Evolutionary conservation across 2,797 vertebrate species (phyloP).

Genomic region (Vireo griseus): DNA sequence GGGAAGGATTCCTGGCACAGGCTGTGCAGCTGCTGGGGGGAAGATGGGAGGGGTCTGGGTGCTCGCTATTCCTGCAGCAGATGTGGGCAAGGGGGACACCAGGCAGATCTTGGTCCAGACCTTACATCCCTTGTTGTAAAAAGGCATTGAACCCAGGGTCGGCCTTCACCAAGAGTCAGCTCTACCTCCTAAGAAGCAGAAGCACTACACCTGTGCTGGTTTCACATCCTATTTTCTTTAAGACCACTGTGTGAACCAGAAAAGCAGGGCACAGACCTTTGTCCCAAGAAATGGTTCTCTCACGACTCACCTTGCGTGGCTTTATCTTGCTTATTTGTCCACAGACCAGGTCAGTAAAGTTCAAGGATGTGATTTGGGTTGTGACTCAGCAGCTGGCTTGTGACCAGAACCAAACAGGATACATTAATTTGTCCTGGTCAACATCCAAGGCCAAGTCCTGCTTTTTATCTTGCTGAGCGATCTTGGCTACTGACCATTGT

Average conservation of each 20-base stretch:
- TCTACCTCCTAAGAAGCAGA: not conserved
- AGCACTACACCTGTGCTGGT: not conserved
- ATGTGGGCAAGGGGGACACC: fast-evolving
- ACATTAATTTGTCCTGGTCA: not conserved
- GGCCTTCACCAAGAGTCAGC: not conserved
- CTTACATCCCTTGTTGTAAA: not conserved
- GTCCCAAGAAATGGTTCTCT: not conserved
- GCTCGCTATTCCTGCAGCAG: not conserved
- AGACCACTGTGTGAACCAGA: not conserved
- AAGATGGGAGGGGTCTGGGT: not conserved
- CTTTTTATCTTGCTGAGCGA: not conserved
- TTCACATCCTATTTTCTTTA: not conserved
- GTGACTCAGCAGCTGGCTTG: slow-evolving; percentile 3
- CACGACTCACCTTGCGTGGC: fast-evolving
- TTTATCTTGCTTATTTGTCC: not conserved
- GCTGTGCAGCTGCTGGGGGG: not conserved
- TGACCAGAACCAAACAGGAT: not conserved
- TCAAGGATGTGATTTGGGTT: not conserved
- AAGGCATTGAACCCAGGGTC: not conserved
- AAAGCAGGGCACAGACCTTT: not conserved
- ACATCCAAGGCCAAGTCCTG: not conserved
- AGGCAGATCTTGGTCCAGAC: not conserved
- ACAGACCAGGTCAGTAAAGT: not conserved
- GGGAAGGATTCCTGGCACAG: not conserved
- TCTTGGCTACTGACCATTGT: not conserved